phyloP scores from a whole-genome alignment of 2,888 invertebrate genomes.

The Epicampocera succincta region DNA sequence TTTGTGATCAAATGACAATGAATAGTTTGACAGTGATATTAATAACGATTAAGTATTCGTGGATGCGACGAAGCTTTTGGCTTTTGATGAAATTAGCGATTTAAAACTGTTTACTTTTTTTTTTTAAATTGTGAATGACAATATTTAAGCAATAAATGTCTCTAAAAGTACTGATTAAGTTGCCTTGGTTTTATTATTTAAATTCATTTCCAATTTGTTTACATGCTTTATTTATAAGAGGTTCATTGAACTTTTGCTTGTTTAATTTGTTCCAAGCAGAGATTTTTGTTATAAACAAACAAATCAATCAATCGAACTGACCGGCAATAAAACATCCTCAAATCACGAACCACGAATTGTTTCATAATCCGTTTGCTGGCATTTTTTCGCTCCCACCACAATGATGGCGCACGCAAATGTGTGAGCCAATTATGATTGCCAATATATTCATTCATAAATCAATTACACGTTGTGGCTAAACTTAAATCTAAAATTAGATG shows the following conservation, averaged over 20 bases:
- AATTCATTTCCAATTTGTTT: no score
- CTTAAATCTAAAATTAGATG: neutral
- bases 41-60: no score
- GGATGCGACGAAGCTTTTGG: no score
- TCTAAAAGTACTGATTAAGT: no score
- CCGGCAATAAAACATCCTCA: constrained; percentile 8
- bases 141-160: no score
- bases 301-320: constrained; percentile 30
- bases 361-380: constrained; percentile 10
- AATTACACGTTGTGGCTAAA: constrained; percentile 9
- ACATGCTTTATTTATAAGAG: neutral
- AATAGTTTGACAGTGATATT: no score
- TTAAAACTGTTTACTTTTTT: no score
- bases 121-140: no score
- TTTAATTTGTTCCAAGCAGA: neutral
- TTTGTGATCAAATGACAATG: no score
- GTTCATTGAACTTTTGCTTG: neutral
- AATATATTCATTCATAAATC: constrained; percentile 28
- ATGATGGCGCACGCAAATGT: constrained; percentile 21
- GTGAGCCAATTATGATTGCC: neutral
- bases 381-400: neutral
- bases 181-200: no score
- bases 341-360: constrained; percentile 25
- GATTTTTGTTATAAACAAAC: neutral
- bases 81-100: no score